Evolutionary conservation across 2,888 invertebrate species (phyloP), one percentile per base, ranked within the genome.

Genomic region (Cinara cedri): DNA sequence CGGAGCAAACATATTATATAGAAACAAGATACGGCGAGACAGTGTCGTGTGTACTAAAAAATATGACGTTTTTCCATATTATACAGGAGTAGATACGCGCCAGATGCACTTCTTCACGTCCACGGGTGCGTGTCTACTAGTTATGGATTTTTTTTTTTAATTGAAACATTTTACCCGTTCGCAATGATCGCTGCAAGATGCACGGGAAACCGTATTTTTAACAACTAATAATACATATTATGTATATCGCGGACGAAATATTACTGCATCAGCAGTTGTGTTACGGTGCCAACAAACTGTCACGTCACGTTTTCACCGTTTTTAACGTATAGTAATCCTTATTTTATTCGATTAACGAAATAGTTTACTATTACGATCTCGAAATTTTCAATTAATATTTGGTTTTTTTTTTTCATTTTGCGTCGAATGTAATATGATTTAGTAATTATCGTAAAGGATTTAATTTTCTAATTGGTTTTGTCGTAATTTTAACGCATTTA

Each of bases 61-160:
- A 60, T 78, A 78, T 78, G 78, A 78, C 78, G 78, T 70, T 70
- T 78, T 78, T 78, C 68, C 78, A 78, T 78, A 70, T 51, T 78
- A 62, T 42, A 34, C 34, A 54, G 26, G 6, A 68, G n/a, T 51
- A 65, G 11, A 26, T 51, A 51, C n/a, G 63, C 46, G 70, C 78
- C 78, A 78, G 68, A 78, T 78, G 78, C 78, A 70, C 78, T 68
- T 21, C 54, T 78, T 60, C 68, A 60, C 75, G 66, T 66, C 66
- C 66, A 70, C 66, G 57, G 49, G 60, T 70, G 78, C 68, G 78
- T 70, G 68, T 68, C 66, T 51, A 54, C 65, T 68, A 78, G 68
- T 70, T 78, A 78, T 78, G 76, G 57, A 49, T 76, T 55, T 70
- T 62, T 74, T 60, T 66, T 44, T 49, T 62, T 70, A 68, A 70